Conservation (phyloP, 1,140 invertebrate species). For the Ladona fulva region DNA sequence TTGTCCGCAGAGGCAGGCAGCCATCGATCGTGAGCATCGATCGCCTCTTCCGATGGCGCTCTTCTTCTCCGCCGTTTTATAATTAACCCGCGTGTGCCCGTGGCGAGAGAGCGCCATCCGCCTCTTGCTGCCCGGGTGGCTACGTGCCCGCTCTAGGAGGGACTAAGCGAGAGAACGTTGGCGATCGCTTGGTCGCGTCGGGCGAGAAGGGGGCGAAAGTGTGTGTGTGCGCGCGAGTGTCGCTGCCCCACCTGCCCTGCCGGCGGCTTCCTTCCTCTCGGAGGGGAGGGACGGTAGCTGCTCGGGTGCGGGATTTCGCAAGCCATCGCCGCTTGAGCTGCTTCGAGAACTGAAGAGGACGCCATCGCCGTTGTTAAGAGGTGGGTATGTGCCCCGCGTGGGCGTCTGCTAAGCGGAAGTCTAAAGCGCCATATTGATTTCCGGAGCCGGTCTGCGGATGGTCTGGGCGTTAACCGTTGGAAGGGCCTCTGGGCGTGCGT, state of each 20-base stretch:
- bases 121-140: no score
- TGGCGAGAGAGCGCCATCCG: no score
- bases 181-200: background rate
- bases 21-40: no score
- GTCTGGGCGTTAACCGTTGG: no score
- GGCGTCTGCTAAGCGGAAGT: background rate
- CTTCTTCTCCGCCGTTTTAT: no score
- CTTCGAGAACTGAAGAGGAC: background rate
- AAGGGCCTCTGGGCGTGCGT: no score
- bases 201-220: background rate
- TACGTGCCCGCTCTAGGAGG: background rate
- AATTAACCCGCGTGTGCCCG: no score
- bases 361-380: background rate
- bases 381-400: background rate
- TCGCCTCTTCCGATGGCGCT: no score
- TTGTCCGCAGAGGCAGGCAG: no score
- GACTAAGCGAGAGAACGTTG: background rate
- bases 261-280: background rate
- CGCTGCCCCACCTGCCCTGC: background rate
- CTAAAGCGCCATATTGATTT: background rate
- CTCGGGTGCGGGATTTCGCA: background rate
- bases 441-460: background rate
- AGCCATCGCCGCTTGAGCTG: background rate
- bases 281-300: background rate
- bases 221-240: background rate